Percentiles rank a stretch among this genome's conserved stretches.
Conservation (phyloP, 1,140 invertebrate genomes). For the Apis mellifera region Amel_HAv3.1 CM009941.2:3393501-3394000, state of each 20-base stretch:
- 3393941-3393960: slow-evolving; percentile 42
- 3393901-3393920: slow-evolving; percentile 2
- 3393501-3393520: too few species aligned
- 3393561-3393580: too few species aligned
- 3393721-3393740: not conserved
- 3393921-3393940: slow-evolving; percentile 18
- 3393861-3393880: slow-evolving; percentile 37
- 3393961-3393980: slow-evolving; percentile 42
- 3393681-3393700: not conserved
- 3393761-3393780: not conserved
- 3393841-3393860: slow-evolving; percentile 29
- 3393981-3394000: slow-evolving; percentile 36
- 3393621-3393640: too few species aligned
- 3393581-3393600: too few species aligned
- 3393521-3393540: too few species aligned
- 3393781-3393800: not conserved
- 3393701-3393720: too few species aligned
- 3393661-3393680: not conserved
- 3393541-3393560: too few species aligned
- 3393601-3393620: too few species aligned
- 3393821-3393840: slow-evolving; percentile 21
- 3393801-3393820: not conserved
- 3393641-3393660: not conserved
- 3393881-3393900: slow-evolving; percentile 40
- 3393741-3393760: not conserved